Percentiles rank a stretch among this genome's conserved stretches.
These are phyloP conservation scores for Hydra vulgaris DNA, from an alignment of 30 jellyfish, hydroid and myxozoan species.

Conservation along the genomic window DNA sequence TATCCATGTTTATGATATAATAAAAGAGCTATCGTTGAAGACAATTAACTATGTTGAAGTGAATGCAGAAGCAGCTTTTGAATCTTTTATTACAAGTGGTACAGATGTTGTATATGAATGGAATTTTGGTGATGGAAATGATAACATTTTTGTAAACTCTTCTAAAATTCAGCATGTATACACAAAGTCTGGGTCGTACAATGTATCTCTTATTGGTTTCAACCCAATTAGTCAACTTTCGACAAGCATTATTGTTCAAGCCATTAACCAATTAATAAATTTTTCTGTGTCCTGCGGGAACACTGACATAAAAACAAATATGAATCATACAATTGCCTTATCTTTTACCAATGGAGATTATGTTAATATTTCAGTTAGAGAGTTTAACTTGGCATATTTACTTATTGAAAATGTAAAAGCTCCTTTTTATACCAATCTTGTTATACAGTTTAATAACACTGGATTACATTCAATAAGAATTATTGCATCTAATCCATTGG, in stretches of 20 bases:
- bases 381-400: background rate
- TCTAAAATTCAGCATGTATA: background rate
- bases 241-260: background rate
- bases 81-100: background rate
- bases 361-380: background rate
- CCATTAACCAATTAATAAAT: background rate
- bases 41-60: background rate
- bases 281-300: background rate
- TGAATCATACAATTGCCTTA: background rate
- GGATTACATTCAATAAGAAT: background rate
- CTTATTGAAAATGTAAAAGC: background rate
- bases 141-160: background rate
- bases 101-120: background rate
- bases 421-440: background rate
- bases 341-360: slow-evolving; percentile 1
- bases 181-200: background rate
- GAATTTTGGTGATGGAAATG: background rate
- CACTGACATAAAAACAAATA: background rate
- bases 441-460: background rate
- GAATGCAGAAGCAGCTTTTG: background rate
- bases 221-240: background rate
- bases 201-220: background rate
- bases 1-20: background rate
- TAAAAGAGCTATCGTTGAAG: background rate
- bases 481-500: slow-evolving; percentile 7